These are phyloP conservation scores for Apodemia zela DNA, from an alignment of 2,888 invertebrate species.

Conservation along the genomic window DNA sequence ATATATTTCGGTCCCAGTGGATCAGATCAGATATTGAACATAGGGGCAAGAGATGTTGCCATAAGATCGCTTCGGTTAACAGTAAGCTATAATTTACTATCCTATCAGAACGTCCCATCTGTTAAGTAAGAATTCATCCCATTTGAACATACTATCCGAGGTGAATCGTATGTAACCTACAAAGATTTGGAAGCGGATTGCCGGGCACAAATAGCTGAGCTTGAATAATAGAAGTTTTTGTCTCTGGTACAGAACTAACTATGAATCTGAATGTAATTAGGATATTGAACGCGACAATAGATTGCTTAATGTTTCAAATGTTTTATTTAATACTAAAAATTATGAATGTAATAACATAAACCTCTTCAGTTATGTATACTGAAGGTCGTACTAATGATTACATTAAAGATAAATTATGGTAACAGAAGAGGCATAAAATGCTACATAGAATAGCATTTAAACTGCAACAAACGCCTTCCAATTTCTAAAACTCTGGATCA, in stretches of 20 bases:
- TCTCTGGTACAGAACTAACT: not conserved
- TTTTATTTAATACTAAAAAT: too few species aligned
- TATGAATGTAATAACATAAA: too few species aligned
- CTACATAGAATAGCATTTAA: too few species aligned
- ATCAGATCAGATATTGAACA: conserved; percentile 5
- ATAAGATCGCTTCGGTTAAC: conserved; percentile 48
- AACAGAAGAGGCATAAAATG: too few species aligned
- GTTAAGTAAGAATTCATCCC: conserved; percentile 45
- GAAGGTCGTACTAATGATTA: too few species aligned
- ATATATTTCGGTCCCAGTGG: not conserved
- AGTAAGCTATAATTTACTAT: conserved; percentile 61
- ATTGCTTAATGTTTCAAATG: not conserved
- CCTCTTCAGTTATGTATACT: too few species aligned
- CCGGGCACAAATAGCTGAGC: not conserved
- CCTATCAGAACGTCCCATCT: conserved; percentile 62
- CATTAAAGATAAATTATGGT: too few species aligned
- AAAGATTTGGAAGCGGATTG: not conserved
- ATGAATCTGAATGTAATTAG: not conserved
- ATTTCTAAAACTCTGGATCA: too few species aligned
- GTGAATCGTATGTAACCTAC: not conserved
- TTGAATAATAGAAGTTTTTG: conserved; percentile 12
- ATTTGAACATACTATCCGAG: conserved; percentile 5
- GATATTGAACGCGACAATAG: not conserved
- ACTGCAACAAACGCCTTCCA: too few species aligned
- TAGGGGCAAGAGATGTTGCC: conserved; percentile 23